Evolutionary conservation across 1,140 invertebrate species (phyloP), one percentile per base, ranked within the genome.

Genomic region (Cyclina sinensis): DNA sequence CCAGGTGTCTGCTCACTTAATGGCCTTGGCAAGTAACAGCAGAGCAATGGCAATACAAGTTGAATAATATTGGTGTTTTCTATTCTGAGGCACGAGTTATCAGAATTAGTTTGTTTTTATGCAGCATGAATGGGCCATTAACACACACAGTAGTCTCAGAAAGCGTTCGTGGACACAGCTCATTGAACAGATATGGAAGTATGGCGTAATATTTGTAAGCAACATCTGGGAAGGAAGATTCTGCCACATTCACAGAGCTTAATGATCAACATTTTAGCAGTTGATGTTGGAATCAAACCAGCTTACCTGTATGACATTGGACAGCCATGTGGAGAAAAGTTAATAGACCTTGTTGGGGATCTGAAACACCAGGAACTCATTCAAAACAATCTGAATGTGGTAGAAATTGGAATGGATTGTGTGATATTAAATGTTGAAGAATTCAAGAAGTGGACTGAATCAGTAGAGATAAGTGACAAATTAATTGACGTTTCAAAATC

Each of bases 1-100:
- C 9, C 73, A 89, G 88, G 76, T 89, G 11, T 89, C 88, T 16
- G 57, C 88, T 27, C 88, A 89, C 79, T 32, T 89, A 16, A 79
- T 85, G 57, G 82, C 81, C 18, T 27, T 89, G 46, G 54, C 88
- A 39, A 24, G 32, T 35, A 73, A 89, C 82, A 89, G 88, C 80
- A 32, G 85, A 24, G 24, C 37, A n/a, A 79, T 87, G 85, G 21
- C 12, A 39, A 11, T 87, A 43, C n/a, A 80, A 12, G 39, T 84
- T 3, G 68, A 48, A 24, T 11, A 84, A 7, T n/a, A n/a, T n/a
- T n/a, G n/a, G n/a, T n/a, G n/a, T n/a, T n/a, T n/a, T n/a, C n/a
- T n/a, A n/a, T n/a, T n/a, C n/a, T n/a, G n/a, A n/a, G n/a, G n/a
- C n/a, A n/a, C n/a, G n/a, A n/a, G n/a, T n/a, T n/a, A n/a, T n/a